Evolutionary conservation across 2,888 invertebrate genomes (phyloP).

Genomic region (Polydesmus complanatus): DNA sequence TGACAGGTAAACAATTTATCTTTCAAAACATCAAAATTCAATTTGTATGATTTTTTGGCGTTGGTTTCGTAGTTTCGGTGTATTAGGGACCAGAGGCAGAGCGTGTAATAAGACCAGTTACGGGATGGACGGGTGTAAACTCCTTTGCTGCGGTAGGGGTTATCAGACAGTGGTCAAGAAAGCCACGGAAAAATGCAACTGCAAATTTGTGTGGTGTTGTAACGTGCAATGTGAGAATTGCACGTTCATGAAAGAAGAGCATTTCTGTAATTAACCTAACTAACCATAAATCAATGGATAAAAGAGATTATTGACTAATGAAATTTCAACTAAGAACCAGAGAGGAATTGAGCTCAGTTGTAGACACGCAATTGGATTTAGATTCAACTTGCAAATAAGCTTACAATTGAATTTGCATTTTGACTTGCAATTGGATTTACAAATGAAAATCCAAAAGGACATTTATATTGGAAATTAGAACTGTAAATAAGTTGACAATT

Average conservation of each 20-base stretch:
- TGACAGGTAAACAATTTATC: slow-evolving; percentile 47
- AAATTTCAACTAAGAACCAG: no score
- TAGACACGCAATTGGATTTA: no score
- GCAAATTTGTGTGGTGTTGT: slow-evolving; percentile 85
- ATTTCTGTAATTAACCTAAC: slow-evolving; percentile 76
- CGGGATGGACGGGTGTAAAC: slow-evolving; percentile 70
- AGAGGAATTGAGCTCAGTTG: no score
- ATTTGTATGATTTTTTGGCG: no score
- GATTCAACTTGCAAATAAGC: no score
- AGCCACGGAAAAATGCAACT: slow-evolving; percentile 74
- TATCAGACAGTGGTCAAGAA: slow-evolving; percentile 69
- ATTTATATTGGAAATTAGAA: no score
- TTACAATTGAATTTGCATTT: no score
- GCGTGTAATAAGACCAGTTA: slow-evolving; percentile 70
- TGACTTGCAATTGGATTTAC: no score
- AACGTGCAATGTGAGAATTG: slow-evolving; percentile 72
- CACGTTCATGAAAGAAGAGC: slow-evolving; percentile 61
- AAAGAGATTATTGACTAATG: no score
- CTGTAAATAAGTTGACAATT: no score
- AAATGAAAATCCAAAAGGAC: no score
- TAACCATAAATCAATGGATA: no score
- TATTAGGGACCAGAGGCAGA: slow-evolving; percentile 66
- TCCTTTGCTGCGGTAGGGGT: slow-evolving; percentile 78
- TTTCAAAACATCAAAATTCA: background rate
- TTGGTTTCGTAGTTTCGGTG: slow-evolving; percentile 48